A percentile compares a stretch with the other conserved stretches of the same genome.
Evolutionary conservation across 1,140 invertebrate species (phyloP).

Genomic region (Capitella teleta): DNA sequence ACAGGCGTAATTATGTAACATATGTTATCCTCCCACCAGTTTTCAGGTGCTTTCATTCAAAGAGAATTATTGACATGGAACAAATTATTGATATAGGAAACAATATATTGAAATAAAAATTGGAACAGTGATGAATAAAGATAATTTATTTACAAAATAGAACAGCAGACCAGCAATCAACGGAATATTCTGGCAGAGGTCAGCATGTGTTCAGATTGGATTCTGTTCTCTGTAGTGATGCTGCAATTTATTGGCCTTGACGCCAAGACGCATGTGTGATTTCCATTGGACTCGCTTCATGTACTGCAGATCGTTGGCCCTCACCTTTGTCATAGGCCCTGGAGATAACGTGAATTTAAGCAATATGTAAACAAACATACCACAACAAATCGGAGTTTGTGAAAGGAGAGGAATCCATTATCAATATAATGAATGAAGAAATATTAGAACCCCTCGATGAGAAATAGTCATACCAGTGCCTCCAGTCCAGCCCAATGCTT

Average conservation of each 20-base stretch:
- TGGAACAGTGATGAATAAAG: too few species aligned
- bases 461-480: constrained; percentile 24
- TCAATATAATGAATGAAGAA: neutral
- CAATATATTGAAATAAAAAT: too few species aligned
- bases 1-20: too few species aligned
- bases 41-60: too few species aligned
- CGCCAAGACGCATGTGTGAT: constrained; percentile 60
- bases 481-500: constrained; percentile 72
- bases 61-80: too few species aligned
- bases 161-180: too few species aligned
- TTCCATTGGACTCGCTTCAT: constrained; percentile 71
- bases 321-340: constrained; percentile 43
- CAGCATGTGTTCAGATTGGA: too few species aligned
- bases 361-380: constrained; percentile 27
- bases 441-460: constrained; percentile 6
- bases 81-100: too few species aligned
- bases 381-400: constrained; percentile 48
- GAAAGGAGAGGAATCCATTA: neutral
- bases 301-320: constrained; percentile 69
- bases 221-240: constrained; percentile 67
- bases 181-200: too few species aligned
- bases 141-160: too few species aligned
- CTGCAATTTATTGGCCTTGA: constrained; percentile 76
- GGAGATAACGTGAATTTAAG: constrained; percentile 28
- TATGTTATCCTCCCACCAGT: too few species aligned